Conservation (phyloP, 1,140 invertebrate genomes). For the Oreohelix idahoensis region DNA sequence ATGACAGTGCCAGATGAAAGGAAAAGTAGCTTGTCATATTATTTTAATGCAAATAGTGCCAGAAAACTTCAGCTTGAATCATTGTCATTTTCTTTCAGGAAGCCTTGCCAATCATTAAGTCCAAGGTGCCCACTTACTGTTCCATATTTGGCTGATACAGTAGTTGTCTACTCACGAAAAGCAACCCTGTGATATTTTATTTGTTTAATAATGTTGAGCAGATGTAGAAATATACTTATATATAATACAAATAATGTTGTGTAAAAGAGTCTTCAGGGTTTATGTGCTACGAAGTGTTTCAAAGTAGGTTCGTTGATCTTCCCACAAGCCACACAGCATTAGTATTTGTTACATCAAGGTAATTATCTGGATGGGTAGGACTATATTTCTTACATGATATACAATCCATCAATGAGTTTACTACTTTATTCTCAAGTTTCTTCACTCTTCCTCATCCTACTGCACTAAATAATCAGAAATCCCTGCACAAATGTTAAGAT, state of each 20-base stretch:
- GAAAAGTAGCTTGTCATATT: too few species aligned
- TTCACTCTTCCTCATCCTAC: too few species aligned
- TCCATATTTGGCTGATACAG: constrained; percentile 61
- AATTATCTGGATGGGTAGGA: too few species aligned
- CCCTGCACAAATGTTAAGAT: too few species aligned
- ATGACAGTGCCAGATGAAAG: too few species aligned
- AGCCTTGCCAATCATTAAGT: constrained; percentile 62
- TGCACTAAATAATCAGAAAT: too few species aligned
- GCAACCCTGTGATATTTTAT: constrained; percentile 7
- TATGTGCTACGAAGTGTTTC: neutral
- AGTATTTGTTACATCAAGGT: neutral
- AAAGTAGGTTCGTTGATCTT: neutral
- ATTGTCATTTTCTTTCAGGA: constrained; percentile 59
- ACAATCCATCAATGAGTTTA: too few species aligned
- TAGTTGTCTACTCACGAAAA: neutral
- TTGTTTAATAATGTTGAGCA: neutral
- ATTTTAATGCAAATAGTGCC: too few species aligned
- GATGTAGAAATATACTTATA: too few species aligned
- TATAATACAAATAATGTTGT: too few species aligned
- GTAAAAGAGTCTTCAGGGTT: neutral
- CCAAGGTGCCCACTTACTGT: constrained; percentile 69
- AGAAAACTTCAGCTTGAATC: neutral
- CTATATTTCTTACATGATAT: too few species aligned
- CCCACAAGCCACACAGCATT: neutral
- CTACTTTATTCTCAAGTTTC: too few species aligned